phyloP scores from a whole-genome alignment of 1,140 invertebrate genomes.

The Drosophila neocordata region DNA sequence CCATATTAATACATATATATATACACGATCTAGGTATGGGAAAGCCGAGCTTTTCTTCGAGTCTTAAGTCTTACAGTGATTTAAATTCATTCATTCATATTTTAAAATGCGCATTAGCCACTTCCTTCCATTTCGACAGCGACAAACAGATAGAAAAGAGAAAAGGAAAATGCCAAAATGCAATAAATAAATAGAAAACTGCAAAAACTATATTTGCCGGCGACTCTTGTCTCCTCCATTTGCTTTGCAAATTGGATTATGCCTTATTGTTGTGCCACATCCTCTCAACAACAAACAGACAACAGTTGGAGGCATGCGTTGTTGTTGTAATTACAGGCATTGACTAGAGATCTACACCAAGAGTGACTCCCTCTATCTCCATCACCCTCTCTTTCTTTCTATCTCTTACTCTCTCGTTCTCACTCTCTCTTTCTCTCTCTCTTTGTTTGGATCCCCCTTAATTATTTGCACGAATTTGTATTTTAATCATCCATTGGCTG shows the following conservation, averaged over 20 bases:
- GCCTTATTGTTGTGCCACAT: conserved; percentile 58
- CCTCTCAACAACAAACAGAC: conserved; percentile 37
- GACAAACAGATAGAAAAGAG: conserved; percentile 16
- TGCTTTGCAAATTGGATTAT: conserved; percentile 65
- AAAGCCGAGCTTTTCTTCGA: background rate
- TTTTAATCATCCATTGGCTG: conserved; percentile 58
- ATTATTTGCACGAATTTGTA: conserved; percentile 67
- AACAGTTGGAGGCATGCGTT: conserved; percentile 23
- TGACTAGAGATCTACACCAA: conserved; percentile 20
- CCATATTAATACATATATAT: conserved; percentile 66
- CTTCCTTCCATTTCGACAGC: conserved; percentile 49
- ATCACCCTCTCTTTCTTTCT: background rate
- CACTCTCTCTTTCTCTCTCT: background rate
- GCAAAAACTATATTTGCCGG: conserved; percentile 22
- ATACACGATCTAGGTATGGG: conserved; percentile 41
- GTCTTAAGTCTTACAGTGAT: conserved; percentile 23
- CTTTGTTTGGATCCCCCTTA: conserved; percentile 35
- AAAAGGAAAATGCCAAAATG: conserved; percentile 51
- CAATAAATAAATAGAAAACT: conserved; percentile 63
- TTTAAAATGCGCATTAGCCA: conserved; percentile 54
- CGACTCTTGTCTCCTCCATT: conserved; percentile 40
- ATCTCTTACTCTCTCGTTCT: background rate
- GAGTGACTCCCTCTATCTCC: background rate
- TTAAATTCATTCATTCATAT: conserved; percentile 56
- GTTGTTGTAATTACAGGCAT: conserved; percentile 50